These are phyloP conservation scores for Vanessa atalanta DNA, from an alignment of 1,140 invertebrate species.

Conservation along the genomic window DNA sequence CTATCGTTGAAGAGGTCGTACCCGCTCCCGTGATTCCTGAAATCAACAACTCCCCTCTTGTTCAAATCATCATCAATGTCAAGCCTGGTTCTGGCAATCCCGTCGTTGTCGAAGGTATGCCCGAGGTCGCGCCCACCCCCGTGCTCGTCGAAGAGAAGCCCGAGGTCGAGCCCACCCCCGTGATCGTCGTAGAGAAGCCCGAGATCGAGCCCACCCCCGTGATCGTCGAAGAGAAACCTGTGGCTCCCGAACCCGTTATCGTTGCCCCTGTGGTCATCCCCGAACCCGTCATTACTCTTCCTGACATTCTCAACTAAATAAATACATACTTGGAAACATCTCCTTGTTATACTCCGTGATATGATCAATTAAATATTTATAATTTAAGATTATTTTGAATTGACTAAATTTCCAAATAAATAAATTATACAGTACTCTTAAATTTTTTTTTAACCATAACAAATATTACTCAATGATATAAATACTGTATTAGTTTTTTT, in stretches of 20 bases:
- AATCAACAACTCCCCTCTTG: slow-evolving; percentile 44
- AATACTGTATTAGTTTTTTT: too few species aligned
- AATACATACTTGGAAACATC: neutral
- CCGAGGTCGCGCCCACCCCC: neutral
- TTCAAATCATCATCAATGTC: slow-evolving; percentile 65
- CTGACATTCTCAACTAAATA: neutral
- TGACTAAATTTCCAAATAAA: too few species aligned
- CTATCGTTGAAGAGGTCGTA: slow-evolving; percentile 36
- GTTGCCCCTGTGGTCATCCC: neutral
- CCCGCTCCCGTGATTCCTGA: slow-evolving; percentile 29
- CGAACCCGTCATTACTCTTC: neutral
- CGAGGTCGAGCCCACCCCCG: neutral
- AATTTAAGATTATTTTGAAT: too few species aligned
- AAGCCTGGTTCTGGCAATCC: slow-evolving; percentile 39
- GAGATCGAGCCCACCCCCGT: neutral
- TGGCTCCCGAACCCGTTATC: neutral
- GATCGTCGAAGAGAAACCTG: slow-evolving; percentile 6
- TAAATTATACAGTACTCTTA: too few species aligned
- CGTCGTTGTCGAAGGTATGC: slow-evolving; percentile 10
- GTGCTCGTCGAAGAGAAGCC: neutral
- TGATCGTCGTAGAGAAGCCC: slow-evolving; percentile 19
- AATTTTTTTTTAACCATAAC: too few species aligned
- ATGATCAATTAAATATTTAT: too few species aligned
- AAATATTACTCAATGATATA: too few species aligned
- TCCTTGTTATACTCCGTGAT: too few species aligned